A percentile compares a stretch with the other conserved stretches of the same genome.
These are phyloP conservation scores for Epicauta chinensis DNA, from an alignment of 1,140 invertebrate genomes.

Conservation along the genomic window DNA sequence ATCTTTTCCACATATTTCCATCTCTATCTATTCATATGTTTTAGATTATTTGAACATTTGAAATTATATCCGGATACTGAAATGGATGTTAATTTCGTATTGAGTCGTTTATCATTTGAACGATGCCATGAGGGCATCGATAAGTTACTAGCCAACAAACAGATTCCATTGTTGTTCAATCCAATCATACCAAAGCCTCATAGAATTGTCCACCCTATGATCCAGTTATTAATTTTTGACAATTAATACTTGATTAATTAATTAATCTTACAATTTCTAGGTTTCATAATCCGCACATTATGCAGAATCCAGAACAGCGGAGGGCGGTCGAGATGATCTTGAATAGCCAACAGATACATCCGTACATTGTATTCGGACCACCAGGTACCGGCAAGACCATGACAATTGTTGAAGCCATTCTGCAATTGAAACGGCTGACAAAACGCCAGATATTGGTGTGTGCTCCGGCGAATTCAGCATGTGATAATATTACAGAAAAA, in stretches of 20 bases:
- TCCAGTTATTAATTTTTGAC: too few relatives aligned
- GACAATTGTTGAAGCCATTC: constrained; percentile 78
- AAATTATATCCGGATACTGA: constrained; percentile 13
- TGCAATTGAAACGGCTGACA: constrained; percentile 55
- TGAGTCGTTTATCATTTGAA: constrained; percentile 28
- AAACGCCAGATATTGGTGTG: constrained; percentile 54
- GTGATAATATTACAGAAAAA: constrained; percentile 58
- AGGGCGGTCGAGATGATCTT: constrained; percentile 73
- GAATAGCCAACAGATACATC: constrained; percentile 60
- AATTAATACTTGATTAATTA: too few relatives aligned
- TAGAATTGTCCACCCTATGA: too few relatives aligned
- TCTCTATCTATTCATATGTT: constrained; percentile 4
- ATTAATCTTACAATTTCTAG: constrained; percentile 11
- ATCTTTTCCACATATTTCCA: not conserved
- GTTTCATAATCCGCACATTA: constrained; percentile 65
- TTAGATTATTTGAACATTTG: constrained; percentile 18
- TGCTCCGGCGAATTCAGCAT: constrained; percentile 69
- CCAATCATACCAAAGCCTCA: too few relatives aligned
- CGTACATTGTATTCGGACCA: constrained; percentile 90
- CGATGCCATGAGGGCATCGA: constrained; percentile 30
- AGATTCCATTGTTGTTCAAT: too few relatives aligned
- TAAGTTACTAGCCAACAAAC: constrained; percentile 7
- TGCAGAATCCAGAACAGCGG: constrained; percentile 66
- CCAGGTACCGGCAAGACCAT: constrained; percentile 97
- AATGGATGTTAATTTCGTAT: constrained; percentile 29